Base-by-base conservation (phyloP, 1,140 invertebrate genomes). In the Daktulosphaira vitifoliae region DNA sequence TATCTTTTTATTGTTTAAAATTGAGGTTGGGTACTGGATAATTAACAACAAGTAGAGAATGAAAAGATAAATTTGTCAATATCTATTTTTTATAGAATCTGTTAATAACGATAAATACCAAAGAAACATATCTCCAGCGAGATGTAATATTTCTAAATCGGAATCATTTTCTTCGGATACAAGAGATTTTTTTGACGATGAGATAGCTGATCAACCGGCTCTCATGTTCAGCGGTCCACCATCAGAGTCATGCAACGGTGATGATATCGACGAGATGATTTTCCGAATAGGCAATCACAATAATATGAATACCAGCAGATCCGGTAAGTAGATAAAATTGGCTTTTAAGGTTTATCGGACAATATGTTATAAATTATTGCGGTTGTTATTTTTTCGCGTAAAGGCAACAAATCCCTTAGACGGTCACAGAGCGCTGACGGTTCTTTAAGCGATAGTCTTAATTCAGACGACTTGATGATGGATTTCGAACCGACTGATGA, bases 191-290 rank as follows among this genome's bases (percentile, higher is more conserved):
- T 81, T 89, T 44, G 90, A 93, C 71, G 90, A 93, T 70, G 90
- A 93, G 74, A 92, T 92, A 50, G 87, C 87, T 11, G 90, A 93
- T 75, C 90, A 93, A 72, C 90, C 90, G 9, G 89, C 84, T 0
- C 74, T 93, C 52, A 79, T 88, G 2, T 89, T 90, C 72, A 81
- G 85, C 71, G 26, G 56, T 0, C 56, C 56, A 23, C 56, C 56
- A n/a, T 62, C 56, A 33, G 56, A 62, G 42, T 62, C 56, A 13
- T 48, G 42, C 6, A 62, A 62, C 29, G 18, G n/a, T 13, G 56
- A 62, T 20, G 42, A 48, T n/a, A 62, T 62, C 20, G 56, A 48
- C 20, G 56, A 62, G 20, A 48, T 62, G 4, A 16, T 11, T 22
- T 62, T 62, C 29, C 16, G 25, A 62, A 15, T 18, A n/a, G 26